These are phyloP conservation scores for Eupithecia abbreviata DNA, from an alignment of 2,888 invertebrate species.

Conservation along the genomic window DNA sequence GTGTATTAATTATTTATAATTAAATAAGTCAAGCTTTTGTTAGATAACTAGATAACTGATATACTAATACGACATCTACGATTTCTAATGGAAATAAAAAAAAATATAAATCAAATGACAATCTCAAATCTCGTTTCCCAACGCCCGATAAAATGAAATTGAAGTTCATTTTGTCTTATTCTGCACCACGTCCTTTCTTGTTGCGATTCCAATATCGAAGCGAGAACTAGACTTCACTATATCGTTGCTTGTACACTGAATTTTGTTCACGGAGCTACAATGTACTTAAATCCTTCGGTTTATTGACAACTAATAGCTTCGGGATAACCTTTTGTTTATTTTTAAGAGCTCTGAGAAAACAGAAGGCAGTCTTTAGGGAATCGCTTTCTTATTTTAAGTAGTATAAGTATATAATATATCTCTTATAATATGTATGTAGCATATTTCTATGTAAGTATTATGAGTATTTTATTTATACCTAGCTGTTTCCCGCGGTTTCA, in stretches of 20 bases:
- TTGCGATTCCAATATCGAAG: constrained; percentile 7
- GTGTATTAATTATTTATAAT: too few species aligned
- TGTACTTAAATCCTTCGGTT: background rate
- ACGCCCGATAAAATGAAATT: background rate
- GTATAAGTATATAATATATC: too few species aligned
- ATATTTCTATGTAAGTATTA: too few species aligned
- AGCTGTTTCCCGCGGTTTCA: too few species aligned
- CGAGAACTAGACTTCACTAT: background rate
- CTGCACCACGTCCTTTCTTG: constrained; percentile 7
- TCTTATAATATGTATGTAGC: too few species aligned
- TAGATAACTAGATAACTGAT: too few species aligned
- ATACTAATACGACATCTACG: background rate
- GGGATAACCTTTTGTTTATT: background rate
- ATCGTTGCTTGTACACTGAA: background rate
- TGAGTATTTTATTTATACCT: too few species aligned
- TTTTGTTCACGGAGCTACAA: background rate
- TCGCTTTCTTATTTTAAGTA: background rate
- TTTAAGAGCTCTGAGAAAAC: background rate
- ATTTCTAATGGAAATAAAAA: background rate
- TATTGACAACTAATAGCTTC: background rate
- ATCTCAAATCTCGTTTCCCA: background rate
- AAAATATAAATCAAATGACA: background rate
- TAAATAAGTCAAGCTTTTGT: too few species aligned
- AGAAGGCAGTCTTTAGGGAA: background rate
- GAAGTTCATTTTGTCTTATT: background rate